Base-by-base conservation (phyloP, 2,888 invertebrate genomes). In the Trissolcus brochymenae region DNA sequence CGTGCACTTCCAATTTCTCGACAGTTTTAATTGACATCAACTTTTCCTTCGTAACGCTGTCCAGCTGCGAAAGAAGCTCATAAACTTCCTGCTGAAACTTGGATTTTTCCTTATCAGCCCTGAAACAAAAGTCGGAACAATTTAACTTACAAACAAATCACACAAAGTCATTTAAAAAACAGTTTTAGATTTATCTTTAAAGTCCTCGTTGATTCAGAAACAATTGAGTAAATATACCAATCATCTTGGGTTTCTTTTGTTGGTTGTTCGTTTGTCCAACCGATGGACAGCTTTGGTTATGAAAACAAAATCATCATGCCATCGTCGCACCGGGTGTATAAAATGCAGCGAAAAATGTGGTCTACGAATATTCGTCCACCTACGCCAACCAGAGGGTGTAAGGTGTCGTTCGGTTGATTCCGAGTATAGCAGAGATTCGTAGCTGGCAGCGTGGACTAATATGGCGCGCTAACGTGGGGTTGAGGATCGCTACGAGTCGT, bases 51-150 rank as follows among this genome's bases (percentile, higher is more conserved):
- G 94, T 96, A 86, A 95, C 92, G 84, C 93, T 94, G 91, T 99
- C 99, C 87, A 98, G 94, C 92, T 98, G 98, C 86, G 98, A 94
- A 89, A 98, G 93, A 84, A 99, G 93, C 91, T 98, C 98, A 92
- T 98, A 99, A 81, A 99, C 96, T 92, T 99, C 99, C 88, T 97
- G 94, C 91, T 99, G 98, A 93, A 99, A 96, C 92, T 98, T 97
- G 88, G 95, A 92, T 91, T 98, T 99, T 90, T 99, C 99, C 91
- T 99, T 99, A 91, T 99, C 99, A 90, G 95, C 92, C 92, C 99
- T 99, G 91, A 35, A 90, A 91, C 21, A 19, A 55, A 35, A 65
- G 19, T 35, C 11, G 40, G 9, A 21, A 19, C 9, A 16, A 17
- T 17, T 11, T 41, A 9, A 46, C 3, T n/a, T 6, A 11, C 16